Evolutionary conservation across 2,113 vertebrate species (phyloP).

Genomic region (Nerophis lumbriciformis): DNA sequence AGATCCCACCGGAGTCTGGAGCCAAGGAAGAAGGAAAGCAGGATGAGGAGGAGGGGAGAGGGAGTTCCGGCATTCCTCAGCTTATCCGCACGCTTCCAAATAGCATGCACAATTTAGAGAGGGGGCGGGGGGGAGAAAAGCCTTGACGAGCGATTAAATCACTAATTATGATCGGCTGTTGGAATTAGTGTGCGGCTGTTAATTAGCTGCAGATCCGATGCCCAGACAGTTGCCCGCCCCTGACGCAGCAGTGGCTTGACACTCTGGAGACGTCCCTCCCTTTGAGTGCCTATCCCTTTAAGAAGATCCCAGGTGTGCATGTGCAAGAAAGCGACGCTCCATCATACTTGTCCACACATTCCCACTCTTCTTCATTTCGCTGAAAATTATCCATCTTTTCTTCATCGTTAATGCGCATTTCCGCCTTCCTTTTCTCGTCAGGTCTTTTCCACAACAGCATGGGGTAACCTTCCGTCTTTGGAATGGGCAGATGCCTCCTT

Average conservation of each 20-base stretch:
- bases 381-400: slow-evolving; percentile 35
- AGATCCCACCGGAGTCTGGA: slow-evolving; percentile 72
- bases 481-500: slow-evolving; percentile 25
- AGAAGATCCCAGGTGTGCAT: slow-evolving; percentile 66
- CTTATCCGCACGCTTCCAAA: slow-evolving; percentile 67
- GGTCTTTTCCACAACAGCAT: slow-evolving; percentile 23
- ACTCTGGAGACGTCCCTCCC: slow-evolving; percentile 56
- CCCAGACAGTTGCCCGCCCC: slow-evolving; percentile 68
- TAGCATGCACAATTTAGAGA: slow-evolving; percentile 56
- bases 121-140: slow-evolving; percentile 49
- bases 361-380: slow-evolving; percentile 59
- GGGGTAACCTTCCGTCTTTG: slow-evolving; percentile 22
- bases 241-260: slow-evolving; percentile 58
- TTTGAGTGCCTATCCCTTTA: slow-evolving; percentile 62
- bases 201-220: slow-evolving; percentile 70
- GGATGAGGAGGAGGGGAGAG: slow-evolving; percentile 42
- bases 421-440: slow-evolving; percentile 35
- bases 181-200: slow-evolving; percentile 70
- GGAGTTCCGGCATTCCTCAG: slow-evolving; percentile 57
- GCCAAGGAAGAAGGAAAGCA: slow-evolving; percentile 62
- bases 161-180: slow-evolving; percentile 74
- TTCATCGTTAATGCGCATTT: slow-evolving; percentile 35
- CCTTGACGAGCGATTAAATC: slow-evolving; percentile 72
- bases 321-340: slow-evolving; percentile 55
- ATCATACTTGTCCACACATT: slow-evolving; percentile 59